Conservation (phyloP, 2,113 vertebrate genomes). For the Oreochromis aureus region DNA sequence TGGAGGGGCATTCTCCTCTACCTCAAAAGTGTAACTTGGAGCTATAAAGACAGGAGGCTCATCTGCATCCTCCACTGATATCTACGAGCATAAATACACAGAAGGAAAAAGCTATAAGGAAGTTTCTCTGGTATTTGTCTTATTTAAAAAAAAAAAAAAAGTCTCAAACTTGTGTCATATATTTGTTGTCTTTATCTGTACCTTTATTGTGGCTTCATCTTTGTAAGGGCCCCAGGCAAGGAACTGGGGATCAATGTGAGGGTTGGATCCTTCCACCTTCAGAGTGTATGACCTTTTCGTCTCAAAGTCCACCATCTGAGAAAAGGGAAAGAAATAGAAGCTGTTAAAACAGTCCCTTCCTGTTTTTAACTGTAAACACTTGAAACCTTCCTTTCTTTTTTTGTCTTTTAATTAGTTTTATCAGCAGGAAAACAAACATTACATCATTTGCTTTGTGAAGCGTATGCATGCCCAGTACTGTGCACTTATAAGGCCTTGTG, state of each 20-base stretch:
- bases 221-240: conserved; percentile 94
- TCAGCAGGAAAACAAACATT: neutral
- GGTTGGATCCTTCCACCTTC: conserved; percentile 92
- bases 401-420: neutral
- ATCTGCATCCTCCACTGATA: conserved; percentile 87
- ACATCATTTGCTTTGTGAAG: neutral
- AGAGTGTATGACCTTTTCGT: conserved; percentile 87
- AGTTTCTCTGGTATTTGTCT: neutral
- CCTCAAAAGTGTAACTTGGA: conserved; percentile 85
- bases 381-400: neutral
- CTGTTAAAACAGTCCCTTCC: neutral
- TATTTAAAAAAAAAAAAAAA: too few species aligned
- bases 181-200: conserved; percentile 24
- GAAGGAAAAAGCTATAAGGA: neutral
- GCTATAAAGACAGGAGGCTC: conserved; percentile 89
- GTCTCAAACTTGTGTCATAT: neutral
- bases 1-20: conserved; percentile 87
- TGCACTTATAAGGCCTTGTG: neutral
- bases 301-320: conserved; percentile 90
- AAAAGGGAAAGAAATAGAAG: neutral
- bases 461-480: neutral
- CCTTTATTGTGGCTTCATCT: conserved; percentile 91
- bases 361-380: neutral
- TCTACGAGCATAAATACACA: neutral
- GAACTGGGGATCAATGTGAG: conserved; percentile 86